Evolutionary conservation across 2,888 invertebrate species (phyloP), one percentile per base, ranked within the genome.

Genomic region (Ophion ventricosus): DNA sequence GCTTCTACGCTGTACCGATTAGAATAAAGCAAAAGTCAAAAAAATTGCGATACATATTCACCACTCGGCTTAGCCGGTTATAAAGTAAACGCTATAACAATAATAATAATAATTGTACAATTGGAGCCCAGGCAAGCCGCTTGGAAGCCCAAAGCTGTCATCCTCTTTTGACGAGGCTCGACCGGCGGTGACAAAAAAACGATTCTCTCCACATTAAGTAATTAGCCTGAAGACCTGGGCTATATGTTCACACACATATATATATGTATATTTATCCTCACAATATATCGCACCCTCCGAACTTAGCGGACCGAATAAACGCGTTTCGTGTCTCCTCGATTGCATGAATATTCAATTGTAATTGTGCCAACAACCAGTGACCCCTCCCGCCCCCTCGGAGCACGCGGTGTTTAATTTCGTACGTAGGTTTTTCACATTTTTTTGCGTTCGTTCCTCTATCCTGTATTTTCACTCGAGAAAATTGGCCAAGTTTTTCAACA

Each of bases 331-430:
- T 80, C 79, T 73, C 57, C 59, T 54, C 84, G 72, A 84, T 84
- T 84, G 82, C 84, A 84, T 84, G 84, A 84, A 84, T 84, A 84
- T 84, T 84, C 84, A 84, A 84, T 82, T 64, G 84, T 75, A 78
- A 82, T 82, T 64, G 82, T 79, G 70, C 70, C 75, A 82, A 82
- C 79, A 76, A 57, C 26, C 59, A 63, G 63, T 69, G 74, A 78
- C 73, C 54, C 10, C 40, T 4, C 40, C 10, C 40, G 5, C 7
- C 40, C 40, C 40, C 54, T 35, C 64, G 43, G 40, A 54, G 73
- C 57, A 49, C 59, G 72, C 83, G 54, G 75, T 75, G 79, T 84
- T 82, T 75, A 76, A 82, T 76, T 75, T 84, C 72, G 43, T 43
- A 56, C 66, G 35, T 20, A 79, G 66, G 56, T 73, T 80, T 57